These are phyloP conservation scores for Baronia brevicornis DNA, from an alignment of 2,888 invertebrate species.

Conservation along the genomic window DNA sequence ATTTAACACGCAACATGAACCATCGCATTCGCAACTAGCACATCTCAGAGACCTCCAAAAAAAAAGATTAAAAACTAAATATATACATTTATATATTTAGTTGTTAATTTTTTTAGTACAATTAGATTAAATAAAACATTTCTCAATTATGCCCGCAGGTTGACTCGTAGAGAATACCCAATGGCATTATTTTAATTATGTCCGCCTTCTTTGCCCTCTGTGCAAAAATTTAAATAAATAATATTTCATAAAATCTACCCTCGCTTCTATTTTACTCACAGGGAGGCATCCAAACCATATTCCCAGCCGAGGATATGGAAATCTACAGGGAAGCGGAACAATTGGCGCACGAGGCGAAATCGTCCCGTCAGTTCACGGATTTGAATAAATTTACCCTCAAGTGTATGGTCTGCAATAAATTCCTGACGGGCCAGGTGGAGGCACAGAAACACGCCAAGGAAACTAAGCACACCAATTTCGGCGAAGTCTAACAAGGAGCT, in stretches of 20 bases:
- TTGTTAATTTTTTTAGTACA: too few species aligned
- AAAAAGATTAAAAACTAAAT: too few species aligned
- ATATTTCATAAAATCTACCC: conserved; percentile 1
- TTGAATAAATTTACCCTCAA: conserved; percentile 89
- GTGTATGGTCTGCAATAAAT: conserved; percentile 86
- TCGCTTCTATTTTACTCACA: conserved; percentile 46
- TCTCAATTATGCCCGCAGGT: too few species aligned
- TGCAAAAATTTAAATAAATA: conserved; percentile 10
- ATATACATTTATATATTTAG: too few species aligned
- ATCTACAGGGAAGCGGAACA: conserved; percentile 88
- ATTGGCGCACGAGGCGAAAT: conserved; percentile 90
- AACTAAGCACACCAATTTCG: conserved; percentile 88
- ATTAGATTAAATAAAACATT: too few species aligned
- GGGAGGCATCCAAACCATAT: conserved; percentile 86
- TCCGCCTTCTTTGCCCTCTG: too few species aligned
- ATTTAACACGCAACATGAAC: too few species aligned
- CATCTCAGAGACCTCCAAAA: too few species aligned
- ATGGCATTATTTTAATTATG: too few species aligned
- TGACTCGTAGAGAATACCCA: too few species aligned
- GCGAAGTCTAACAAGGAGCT: conserved; percentile 86
- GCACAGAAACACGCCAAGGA: conserved; percentile 90
- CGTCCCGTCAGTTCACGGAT: conserved; percentile 93
- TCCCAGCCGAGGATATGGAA: conserved; percentile 82
- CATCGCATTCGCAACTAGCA: too few species aligned
- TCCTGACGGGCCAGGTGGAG: conserved; percentile 86